Base-by-base conservation (phyloP, 2,113 vertebrate species). In the Catharus fuscescens region DNA sequence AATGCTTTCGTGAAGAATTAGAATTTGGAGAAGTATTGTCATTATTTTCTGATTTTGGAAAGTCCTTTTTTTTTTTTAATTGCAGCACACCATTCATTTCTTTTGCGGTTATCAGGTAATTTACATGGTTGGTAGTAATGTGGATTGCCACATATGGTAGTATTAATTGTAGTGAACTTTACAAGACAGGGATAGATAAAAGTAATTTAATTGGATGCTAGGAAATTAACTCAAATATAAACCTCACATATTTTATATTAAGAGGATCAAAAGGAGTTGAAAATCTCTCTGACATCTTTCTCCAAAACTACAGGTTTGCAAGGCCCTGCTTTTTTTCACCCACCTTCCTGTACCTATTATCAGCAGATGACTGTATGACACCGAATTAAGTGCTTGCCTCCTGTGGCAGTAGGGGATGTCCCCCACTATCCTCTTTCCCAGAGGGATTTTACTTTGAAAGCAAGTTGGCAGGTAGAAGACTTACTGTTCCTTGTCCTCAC, bases 81-180 rank as follows among this genome's bases (percentile, higher is more conserved):
- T 36, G 10, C 28, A 73, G 18, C 2, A 44, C 8, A 7, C 1
- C 21, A 24, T 77, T 86, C 0, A 14, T 54, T 71, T 78, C 6
- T 85, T 76, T 83, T 40, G 1, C 6, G 50, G 6, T 34, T 83
- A 34, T 24, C 19, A 32, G 40, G 18, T 42, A 64, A 16, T n/a
- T 80, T 77, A 52, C 14, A 28, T 47, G 12, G 9, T 40, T 73
- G 15, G 2, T 53, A 73, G 15, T 24, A 86, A 69, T 2, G 17
- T 66, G 11, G 5, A 36, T 84, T 3, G 0, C 15, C 36, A 28
- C 2, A 24, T 36, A 32, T 2, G 5, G 28, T 47, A 65, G 13
- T 29, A 52, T 6, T 69, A 77, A 83, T 32, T 18, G 9, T 26
- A 45, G 42, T n/a, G 38, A 73, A 72, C 5, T 76, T 90, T 45